phyloP scores from a whole-genome alignment of 2,888 invertebrate species.

The Lasioglossum calceatum region DNA sequence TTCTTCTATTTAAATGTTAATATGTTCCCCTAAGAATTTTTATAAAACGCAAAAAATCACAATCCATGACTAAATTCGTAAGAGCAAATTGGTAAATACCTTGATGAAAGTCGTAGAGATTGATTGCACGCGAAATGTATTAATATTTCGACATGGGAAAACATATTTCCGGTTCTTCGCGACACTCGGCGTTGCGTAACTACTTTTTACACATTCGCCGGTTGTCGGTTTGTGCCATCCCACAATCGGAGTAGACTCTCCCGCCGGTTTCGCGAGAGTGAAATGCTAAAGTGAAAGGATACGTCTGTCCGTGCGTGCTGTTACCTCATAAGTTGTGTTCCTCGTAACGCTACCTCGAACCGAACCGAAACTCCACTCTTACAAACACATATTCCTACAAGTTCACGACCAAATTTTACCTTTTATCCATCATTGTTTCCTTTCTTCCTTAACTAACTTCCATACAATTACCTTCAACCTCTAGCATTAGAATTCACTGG shows the following conservation, averaged over 20 bases:
- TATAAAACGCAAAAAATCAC: not conserved
- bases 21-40: not conserved
- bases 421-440: not conserved
- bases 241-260: constrained; percentile 34
- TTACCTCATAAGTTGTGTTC: constrained; percentile 77
- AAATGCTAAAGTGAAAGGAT: constrained; percentile 82
- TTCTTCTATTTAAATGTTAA: not conserved
- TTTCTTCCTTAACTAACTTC: not conserved
- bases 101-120: not conserved
- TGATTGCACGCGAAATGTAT: not conserved
- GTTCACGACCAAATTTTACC: not conserved
- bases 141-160: not conserved
- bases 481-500: not conserved
- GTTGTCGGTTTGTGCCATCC: constrained; percentile 63
- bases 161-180: not conserved
- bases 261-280: constrained; percentile 77
- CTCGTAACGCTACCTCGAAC: constrained; percentile 70
- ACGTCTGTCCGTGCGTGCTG: constrained; percentile 76
- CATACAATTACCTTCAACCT: not conserved
- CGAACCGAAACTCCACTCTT: constrained; percentile 37
- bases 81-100: not conserved
- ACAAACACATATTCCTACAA: not conserved
- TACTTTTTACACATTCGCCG: constrained; percentile 64
- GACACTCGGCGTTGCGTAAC: constrained; percentile 37
- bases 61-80: not conserved